Conservation (phyloP, 1,140 invertebrate species). For the Pseudomyrmex flavicornis region DNA sequence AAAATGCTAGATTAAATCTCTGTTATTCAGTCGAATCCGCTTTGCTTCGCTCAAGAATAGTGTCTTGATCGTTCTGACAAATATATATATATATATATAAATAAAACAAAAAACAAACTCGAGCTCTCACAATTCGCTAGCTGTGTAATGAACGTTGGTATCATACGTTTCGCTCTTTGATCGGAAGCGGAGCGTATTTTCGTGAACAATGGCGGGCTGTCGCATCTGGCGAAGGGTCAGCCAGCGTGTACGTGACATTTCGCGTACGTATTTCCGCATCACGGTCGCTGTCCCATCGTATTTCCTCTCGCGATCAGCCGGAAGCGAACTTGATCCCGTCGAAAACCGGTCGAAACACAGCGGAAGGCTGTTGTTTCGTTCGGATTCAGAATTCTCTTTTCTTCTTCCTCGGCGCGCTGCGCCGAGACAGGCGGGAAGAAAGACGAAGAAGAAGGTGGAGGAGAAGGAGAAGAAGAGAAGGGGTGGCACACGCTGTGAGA, state of each 20-base stretch:
- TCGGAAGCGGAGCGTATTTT: neutral
- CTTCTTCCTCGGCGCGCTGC: neutral
- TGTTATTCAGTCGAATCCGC: constrained; percentile 1
- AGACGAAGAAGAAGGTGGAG: constrained; percentile 28
- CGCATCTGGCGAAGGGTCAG: constrained; percentile 19
- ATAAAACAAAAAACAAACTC: neutral
- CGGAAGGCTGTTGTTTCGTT: constrained; percentile 27
- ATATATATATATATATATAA: too few relatives aligned
- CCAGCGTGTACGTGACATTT: constrained; percentile 30
- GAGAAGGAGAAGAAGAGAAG: constrained; percentile 25
- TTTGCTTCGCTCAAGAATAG: neutral
- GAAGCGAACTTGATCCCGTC: constrained; percentile 59
- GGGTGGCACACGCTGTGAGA: constrained; percentile 45
- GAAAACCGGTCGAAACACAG: constrained; percentile 12
- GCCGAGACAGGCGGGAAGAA: constrained; percentile 31
- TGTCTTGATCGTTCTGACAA: too few relatives aligned
- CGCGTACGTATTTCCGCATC: constrained; percentile 42
- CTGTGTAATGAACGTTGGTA: neutral
- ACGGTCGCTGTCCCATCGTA: constrained; percentile 22
- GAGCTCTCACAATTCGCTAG: too few relatives aligned
- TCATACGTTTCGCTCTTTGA: constrained; percentile 9
- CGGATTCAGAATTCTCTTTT: constrained; percentile 25
- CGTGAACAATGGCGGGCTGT: constrained; percentile 27
- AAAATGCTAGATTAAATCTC: neutral
- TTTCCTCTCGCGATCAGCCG: constrained; percentile 52